A percentile compares a stretch with the other conserved stretches of the same genome.
Conservation (phyloP, 2,888 invertebrate species). For the Drosophila meridionalis region DNA sequence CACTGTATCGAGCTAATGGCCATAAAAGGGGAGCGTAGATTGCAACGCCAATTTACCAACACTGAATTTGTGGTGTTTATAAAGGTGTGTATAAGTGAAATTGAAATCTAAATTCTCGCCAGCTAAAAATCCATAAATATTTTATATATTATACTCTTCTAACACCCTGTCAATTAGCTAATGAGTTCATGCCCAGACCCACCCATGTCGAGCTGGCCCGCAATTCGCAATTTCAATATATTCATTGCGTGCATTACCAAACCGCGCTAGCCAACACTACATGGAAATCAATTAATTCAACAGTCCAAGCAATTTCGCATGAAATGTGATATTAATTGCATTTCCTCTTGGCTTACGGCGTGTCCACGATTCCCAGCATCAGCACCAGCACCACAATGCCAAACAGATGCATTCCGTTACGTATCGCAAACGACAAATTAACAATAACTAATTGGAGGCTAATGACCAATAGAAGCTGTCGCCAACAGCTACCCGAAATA, state of each 20-base stretch:
- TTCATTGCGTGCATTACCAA: neutral
- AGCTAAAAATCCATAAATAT: neutral
- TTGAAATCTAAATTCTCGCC: neutral
- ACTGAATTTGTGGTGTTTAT: too few relatives aligned
- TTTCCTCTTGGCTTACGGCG: constrained; percentile 14
- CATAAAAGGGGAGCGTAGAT: neutral
- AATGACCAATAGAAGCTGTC: constrained; percentile 62
- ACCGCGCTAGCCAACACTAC: neutral
- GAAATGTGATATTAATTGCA: constrained; percentile 45
- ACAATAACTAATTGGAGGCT: constrained; percentile 74
- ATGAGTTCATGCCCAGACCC: neutral
- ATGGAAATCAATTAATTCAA: constrained; percentile 28
- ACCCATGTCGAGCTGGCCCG: neutral
- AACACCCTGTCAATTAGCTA: neutral
- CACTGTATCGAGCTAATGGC: neutral
- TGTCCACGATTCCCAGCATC: constrained; percentile 16
- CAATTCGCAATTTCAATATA: constrained; percentile 5
- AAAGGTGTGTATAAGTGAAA: neutral
- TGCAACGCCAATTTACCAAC: neutral
- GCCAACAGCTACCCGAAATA: constrained; percentile 31
- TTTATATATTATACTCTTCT: neutral
- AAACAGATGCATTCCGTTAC: constrained; percentile 25
- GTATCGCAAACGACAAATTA: constrained; percentile 65
- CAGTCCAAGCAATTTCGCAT: constrained; percentile 2
- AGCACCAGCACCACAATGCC: constrained; percentile 23